Evolutionary conservation across 2,113 vertebrate species (phyloP), one percentile per base, ranked within the genome.

Genomic region (Arizona elegans): DNA sequence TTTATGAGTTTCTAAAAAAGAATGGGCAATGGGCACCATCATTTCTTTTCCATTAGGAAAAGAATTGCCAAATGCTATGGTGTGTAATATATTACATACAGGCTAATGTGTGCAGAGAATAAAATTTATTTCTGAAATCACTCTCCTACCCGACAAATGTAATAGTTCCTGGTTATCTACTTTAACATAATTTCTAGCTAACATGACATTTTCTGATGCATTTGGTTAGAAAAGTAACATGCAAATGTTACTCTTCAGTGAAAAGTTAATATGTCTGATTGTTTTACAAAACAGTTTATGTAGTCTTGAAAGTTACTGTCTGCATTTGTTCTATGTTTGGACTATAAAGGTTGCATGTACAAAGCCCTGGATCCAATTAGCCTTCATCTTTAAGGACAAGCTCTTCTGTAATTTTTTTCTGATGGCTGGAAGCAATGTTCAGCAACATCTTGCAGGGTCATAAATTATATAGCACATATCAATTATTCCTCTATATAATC

Each of bases 291-390:
- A 93, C 91, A 65, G 33, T 94, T 90, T 59, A 43, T 55, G 52
- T 53, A 75, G 2, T 75, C 24, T 88, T 75, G 53, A 65, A 92
- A 75, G 9, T 11, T 88, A 9, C 24, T 81, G 15, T 52, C 52
- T 53, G 43, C 3, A 15, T 65, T 33, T 81, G 0, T 90, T 9
- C 52, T n/a, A 59, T 33, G 1, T 87, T 94, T 95, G 65, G 91
- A 93, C 94, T 93, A 86, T 53, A 91, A 94, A 81, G 33, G 47
- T 62, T 38, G 81, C 33, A 1, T 88, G 95, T 91, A 70, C 38
- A 92, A 93, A 24, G 47, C 11, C 26, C 29, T 85, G 13, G 38
- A 43, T 91, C 62, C 29, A 91, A 81, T 54, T 5, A 17, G 24
- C 47, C 21, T 91, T 0, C 88, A 91, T 91, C 91, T 59, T 43